Percentiles rank a stretch among this genome's conserved stretches.
These are phyloP conservation scores for Lithophane semibrunnea DNA, from an alignment of 2,888 invertebrate genomes.

Conservation along the genomic window DNA sequence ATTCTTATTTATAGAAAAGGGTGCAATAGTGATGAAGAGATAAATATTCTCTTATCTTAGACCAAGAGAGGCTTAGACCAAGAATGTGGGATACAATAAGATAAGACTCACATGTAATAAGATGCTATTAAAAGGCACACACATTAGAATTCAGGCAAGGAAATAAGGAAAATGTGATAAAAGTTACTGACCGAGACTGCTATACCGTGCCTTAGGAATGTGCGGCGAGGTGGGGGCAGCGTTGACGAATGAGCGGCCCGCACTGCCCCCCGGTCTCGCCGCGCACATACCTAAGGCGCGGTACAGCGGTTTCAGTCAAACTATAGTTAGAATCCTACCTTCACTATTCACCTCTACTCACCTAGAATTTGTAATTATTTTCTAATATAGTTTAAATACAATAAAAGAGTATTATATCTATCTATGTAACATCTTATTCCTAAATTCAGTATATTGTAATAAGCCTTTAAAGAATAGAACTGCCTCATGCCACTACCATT, in stretches of 20 bases:
- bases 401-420: not conserved
- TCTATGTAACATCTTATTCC: not conserved
- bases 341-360: not conserved
- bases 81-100: conserved; percentile 27
- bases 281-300: too few species aligned
- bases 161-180: not conserved
- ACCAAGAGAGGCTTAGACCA: not conserved
- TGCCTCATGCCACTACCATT: too few species aligned
- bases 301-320: too few species aligned
- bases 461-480: not conserved
- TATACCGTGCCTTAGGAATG: too few species aligned
- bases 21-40: not conserved
- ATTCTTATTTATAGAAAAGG: too few species aligned
- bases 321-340: too few species aligned
- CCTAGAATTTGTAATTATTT: not conserved
- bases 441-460: not conserved
- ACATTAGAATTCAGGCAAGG: not conserved
- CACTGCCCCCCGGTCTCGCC: too few species aligned
- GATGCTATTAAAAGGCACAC: not conserved
- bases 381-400: not conserved
- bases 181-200: not conserved
- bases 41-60: not conserved
- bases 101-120: conserved; percentile 7
- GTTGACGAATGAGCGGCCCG: too few species aligned
- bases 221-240: too few species aligned